Conservation (phyloP, 2,797 vertebrate species). For the Sternotherus odoratus region DNA sequence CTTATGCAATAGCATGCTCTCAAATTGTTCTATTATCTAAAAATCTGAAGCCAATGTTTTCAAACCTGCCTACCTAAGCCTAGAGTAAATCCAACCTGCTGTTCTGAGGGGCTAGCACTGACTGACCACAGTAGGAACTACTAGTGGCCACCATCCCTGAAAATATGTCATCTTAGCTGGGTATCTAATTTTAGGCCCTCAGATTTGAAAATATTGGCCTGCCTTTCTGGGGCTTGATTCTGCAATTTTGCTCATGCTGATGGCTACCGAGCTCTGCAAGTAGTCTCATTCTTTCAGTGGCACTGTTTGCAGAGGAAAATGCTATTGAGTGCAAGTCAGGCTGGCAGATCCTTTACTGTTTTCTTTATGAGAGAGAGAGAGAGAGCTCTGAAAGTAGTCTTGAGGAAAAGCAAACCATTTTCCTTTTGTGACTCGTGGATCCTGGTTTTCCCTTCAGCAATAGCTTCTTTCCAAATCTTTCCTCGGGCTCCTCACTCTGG, state of each 20-base stretch:
- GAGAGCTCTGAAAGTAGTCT: accelerated
- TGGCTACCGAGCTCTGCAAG: background rate
- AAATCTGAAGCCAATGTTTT: background rate
- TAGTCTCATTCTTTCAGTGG: background rate
- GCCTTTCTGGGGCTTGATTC: background rate
- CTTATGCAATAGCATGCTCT: background rate
- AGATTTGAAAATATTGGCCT: background rate
- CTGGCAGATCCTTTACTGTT: background rate
- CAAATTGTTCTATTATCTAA: background rate
- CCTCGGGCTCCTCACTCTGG: background rate
- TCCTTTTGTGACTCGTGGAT: background rate
- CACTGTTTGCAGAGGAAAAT: background rate
- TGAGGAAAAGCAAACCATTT: background rate
- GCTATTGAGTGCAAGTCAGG: background rate
- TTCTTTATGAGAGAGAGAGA: background rate
- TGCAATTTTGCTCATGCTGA: background rate
- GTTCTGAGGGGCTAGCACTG: background rate
- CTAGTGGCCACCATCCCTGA: background rate
- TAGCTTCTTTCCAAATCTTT: background rate
- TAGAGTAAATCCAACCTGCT: background rate
- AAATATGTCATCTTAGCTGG: background rate
- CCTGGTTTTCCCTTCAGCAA: background rate
- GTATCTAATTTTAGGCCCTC: background rate
- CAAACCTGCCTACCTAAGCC: background rate
- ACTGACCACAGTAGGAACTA: background rate